These are phyloP conservation scores for Pristionchus entomophagus DNA, from an alignment of 2,888 invertebrate species.

Conservation along the genomic window DNA sequence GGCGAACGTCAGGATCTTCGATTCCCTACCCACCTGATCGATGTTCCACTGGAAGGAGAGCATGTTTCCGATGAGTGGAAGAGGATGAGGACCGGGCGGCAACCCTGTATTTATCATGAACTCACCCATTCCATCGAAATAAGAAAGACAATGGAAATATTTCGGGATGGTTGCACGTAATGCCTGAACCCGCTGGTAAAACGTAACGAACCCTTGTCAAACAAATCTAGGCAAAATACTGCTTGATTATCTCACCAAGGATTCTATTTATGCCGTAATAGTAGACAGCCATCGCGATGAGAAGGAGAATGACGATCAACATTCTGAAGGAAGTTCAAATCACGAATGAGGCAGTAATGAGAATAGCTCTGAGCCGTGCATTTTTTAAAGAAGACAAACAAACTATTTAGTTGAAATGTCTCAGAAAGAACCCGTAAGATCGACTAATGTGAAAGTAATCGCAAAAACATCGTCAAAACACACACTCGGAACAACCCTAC, in stretches of 20 bases:
- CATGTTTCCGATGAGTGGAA: conserved; percentile 27
- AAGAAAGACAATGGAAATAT: not conserved
- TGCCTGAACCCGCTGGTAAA: not conserved
- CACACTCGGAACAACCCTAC: no score
- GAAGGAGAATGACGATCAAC: not conserved
- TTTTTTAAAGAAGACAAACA: no score
- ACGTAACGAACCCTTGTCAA: not conserved
- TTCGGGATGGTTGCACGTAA: no score
- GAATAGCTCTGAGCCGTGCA: no score
- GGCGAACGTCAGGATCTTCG: no score
- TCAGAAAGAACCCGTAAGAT: no score
- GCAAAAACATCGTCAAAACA: no score
- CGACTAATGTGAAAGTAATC: no score
- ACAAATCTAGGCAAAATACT: no score
- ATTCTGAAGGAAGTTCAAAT: no score
- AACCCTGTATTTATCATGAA: not conserved
- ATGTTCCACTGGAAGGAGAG: not conserved
- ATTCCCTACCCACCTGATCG: not conserved
- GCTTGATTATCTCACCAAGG: conserved; percentile 15
- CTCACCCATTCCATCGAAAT: not conserved
- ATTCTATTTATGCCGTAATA: not conserved
- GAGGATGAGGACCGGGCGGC: conserved; percentile 22
- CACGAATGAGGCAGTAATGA: no score
- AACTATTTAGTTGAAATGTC: no score
- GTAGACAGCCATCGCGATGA: not conserved